These are phyloP conservation scores for Diadumene lineata DNA, from an alignment of 92 coral and sea anemone genomes.

Conservation along the genomic window DNA sequence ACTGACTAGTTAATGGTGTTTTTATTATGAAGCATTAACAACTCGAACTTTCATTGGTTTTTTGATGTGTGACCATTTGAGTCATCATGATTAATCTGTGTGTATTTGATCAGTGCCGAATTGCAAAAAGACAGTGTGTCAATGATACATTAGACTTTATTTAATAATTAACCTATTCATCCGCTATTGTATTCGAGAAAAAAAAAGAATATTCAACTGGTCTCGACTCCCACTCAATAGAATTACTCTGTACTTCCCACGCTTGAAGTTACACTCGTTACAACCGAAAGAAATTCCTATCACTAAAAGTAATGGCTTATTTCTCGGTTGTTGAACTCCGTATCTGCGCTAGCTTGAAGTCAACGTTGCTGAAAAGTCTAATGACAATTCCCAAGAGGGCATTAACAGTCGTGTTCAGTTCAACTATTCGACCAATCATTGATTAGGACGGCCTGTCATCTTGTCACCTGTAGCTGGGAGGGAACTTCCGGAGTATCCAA, in stretches of 20 bases:
- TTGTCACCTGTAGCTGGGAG: constrained; percentile 91
- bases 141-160: constrained; percentile 12
- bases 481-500: constrained; percentile 91
- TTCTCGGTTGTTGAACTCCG: neutral
- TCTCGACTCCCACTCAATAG: neutral
- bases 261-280: neutral
- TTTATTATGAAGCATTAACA: constrained; percentile 11
- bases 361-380: constrained; percentile 48
- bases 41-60: neutral
- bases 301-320: neutral
- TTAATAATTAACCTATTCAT: constrained; percentile 16
- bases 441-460: constrained; percentile 70
- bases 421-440: constrained; percentile 71
- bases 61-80: neutral
- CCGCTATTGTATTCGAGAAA: neutral
- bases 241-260: neutral
- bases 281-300: neutral
- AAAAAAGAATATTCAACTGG: neutral
- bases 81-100: neutral
- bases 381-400: constrained; percentile 71
- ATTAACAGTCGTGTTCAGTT: constrained; percentile 73
- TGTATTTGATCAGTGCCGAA: neutral
- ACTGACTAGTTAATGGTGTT: neutral
- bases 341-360: constrained; percentile 23
- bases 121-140: constrained; percentile 1